phyloP scores from a whole-genome alignment of 2,797 vertebrate species.

The Falco naumanni region DNA sequence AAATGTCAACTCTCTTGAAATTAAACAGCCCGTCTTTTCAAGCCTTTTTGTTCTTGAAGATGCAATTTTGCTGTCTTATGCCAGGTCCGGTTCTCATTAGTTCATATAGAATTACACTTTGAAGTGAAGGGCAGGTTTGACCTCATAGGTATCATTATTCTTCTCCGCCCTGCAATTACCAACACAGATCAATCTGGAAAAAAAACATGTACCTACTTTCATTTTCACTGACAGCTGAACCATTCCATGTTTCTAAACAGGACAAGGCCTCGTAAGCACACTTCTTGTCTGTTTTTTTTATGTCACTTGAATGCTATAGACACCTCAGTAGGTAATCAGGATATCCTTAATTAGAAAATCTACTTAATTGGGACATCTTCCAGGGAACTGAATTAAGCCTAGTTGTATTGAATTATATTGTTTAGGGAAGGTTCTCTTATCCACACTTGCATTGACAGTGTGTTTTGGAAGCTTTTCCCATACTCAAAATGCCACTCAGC shows the following conservation, averaged over 20 bases:
- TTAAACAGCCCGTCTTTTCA: slow-evolving; percentile 25
- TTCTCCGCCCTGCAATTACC: not conserved
- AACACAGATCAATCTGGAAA: not conserved
- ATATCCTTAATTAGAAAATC: slow-evolving; percentile 69
- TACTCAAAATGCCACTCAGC: not conserved
- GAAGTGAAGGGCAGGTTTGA: not conserved
- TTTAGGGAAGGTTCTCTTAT: not conserved
- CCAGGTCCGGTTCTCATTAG: not conserved
- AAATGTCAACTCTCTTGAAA: not conserved
- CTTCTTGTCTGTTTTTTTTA: slow-evolving; percentile 5
- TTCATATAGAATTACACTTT: not conserved
- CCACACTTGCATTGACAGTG: not conserved
- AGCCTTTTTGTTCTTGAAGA: slow-evolving; percentile 7
- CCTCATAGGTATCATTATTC: not conserved
- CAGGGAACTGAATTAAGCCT: slow-evolving; percentile 67
- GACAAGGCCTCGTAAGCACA: not conserved
- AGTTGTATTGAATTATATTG: slow-evolving; percentile 48
- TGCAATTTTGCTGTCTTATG: not conserved
- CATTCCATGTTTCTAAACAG: not conserved
- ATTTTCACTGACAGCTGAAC: not conserved
- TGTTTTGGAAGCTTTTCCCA: not conserved
- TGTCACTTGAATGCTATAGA: slow-evolving; percentile 17
- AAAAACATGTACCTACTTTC: not conserved
- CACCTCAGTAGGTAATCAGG: slow-evolving; percentile 35
- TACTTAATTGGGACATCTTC: slow-evolving; percentile 66